These are phyloP conservation scores for Antechinus stuartii DNA, from an alignment of 2,113 vertebrate species.

Conservation along the genomic window DNA sequence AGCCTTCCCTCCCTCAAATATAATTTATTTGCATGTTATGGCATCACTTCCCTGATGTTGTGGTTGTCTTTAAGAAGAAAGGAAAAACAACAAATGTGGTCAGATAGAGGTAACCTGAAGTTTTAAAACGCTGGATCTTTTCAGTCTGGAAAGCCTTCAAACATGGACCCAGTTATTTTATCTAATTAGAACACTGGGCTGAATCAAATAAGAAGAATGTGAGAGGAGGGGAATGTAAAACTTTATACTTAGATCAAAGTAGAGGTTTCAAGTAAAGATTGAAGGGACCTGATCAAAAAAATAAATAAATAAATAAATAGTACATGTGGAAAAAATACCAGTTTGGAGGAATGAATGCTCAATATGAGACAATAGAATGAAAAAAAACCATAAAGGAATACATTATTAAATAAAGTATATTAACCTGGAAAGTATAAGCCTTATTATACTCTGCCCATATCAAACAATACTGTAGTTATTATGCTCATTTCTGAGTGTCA, in stretches of 20 bases:
- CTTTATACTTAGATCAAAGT: not conserved
- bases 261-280: not conserved
- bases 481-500: no score
- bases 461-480: not conserved
- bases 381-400: not conserved
- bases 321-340: not conserved
- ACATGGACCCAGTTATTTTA: not conserved
- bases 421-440: not conserved
- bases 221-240: not conserved
- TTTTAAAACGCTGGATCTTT: not conserved
- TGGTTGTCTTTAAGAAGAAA: no score
- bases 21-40: no score
- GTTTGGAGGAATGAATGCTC: not conserved
- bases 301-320: not conserved
- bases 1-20: no score
- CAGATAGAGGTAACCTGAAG: not conserved
- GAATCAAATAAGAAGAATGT: not conserved
- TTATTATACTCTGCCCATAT: not conserved
- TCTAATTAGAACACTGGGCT: not conserved
- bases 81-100: not conserved
- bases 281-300: not conserved
- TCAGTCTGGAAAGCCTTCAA: not conserved
- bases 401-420: not conserved
- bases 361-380: not conserved
- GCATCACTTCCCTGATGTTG: no score